Base-by-base conservation (phyloP, 2,113 vertebrate species). In the Tympanuchus pallidicinctus region DNA sequence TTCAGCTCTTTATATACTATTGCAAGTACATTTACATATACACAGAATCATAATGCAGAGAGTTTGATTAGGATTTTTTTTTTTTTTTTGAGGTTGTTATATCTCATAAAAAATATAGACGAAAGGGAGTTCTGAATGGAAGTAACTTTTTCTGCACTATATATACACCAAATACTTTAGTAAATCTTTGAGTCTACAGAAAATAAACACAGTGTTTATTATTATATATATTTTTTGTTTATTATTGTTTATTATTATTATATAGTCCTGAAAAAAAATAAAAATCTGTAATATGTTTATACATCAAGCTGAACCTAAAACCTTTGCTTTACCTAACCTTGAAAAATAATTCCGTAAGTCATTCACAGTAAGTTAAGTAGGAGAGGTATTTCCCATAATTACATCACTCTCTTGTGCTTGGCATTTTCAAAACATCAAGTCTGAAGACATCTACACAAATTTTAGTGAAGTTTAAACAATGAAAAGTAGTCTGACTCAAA, bases 81-180 rank as follows among this genome's bases (percentile, higher is more conserved):
- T 47, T 47, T 22, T 48, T 48, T 48, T 24, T 48, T 48, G 21
- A 50, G 48, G 3, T 45, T 78, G 36, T n/a, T 50, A 43, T 27
- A 50, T 38, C 70, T 64, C 7, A 32, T 16, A 52, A 72, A 66
- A 52, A 59, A 27, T n/a, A 21, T 27, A 32, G 14, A 38, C 15
- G 48, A 52, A 72, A 9, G 3, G 16, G 36, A 81, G 64, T 57
- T 32, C 48, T 59, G 36, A 65, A 43, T 28, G 36, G 18, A 78
- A 78, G 32, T 43, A 72, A 1, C 3, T 20, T 65, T 72, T 43
- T 36, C 48, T 36, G 14, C 13, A 12, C 36, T 59, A 77, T 22
- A 65, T 3, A 18, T 36, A 27, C 5, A 8, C 0, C 1, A 71
- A 83, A 57, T 4, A 48, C 32, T 56, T 64, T 6, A 11, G 8